Evolutionary conservation across 1,140 invertebrate species (phyloP), one percentile per base, ranked within the genome.

Genomic region (Conus betulinus): DNA sequence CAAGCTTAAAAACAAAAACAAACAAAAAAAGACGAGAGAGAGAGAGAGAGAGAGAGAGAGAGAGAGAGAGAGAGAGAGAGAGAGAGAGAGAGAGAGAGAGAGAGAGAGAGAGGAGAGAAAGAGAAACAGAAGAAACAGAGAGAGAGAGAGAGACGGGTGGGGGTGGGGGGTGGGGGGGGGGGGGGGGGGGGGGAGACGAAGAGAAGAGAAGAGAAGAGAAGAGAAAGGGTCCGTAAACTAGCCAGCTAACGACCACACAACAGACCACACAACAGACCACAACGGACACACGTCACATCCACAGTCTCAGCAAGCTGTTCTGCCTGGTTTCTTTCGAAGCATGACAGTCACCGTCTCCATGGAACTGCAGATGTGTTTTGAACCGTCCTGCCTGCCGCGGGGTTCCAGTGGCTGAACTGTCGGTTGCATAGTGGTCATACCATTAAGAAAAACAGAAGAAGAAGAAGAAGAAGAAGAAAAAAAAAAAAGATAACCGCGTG

Each of bases 301-400:
- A 57, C 67, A 71, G 67, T 71, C 67, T 20, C 67, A 71, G 20
- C 7, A 23, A 15, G 23, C 8, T 23, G 17, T 5, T 13, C 67
- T 71, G 67, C 5, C 67, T 71, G 67, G 67, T 71, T n/a, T 71
- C 67, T 71, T 71, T 71, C 67, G 67, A 71, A 71, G 67, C 67
- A 71, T 15, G 67, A 13, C 67, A 71, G 17, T 71, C 20, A 13
- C 67, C 7, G 7, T 17, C 67, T 11, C 23, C 15, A 20, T 23
- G 8, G 67, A 71, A 71, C 67, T 71, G 67, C 8, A 7, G 8
- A 13, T 57, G 55, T 57, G 55, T 7, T 57, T 7, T 57, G 55
- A 57, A 13, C 55, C 55, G 55, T 57, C 13, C 13, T 57, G 55
- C 13, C 55, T 13, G n/a, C n/a, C n/a, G n/a, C n/a, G n/a, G n/a